Evolutionary conservation across 2,888 invertebrate genomes (phyloP), one percentile per base, ranked within the genome.

Genomic region (Ellobium chinense): DNA sequence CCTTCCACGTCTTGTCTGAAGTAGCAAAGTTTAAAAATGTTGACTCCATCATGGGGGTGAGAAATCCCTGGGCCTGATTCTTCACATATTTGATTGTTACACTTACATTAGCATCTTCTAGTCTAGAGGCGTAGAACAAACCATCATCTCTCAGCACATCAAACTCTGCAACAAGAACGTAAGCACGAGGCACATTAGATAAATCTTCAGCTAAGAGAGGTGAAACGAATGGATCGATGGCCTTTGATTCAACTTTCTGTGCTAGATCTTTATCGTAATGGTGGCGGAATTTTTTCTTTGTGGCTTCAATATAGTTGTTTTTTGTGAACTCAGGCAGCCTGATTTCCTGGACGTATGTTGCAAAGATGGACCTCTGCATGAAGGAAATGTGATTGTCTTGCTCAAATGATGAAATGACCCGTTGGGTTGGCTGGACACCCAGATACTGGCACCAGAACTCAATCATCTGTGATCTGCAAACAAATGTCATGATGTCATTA

Each of bases 101-200:
- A 37, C 36, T 69, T 2, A 78, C 78, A 54, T 69, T 69, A 0
- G 65, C 78, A 1, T 62, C 39, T 4, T 18, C 0, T 18, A 78
- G 34, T 36, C 78, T 56, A 0, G 31, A 69, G 12, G 70, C 78
- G 36, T 72, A 78, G 36, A 72, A 63, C 12, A 72, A 34, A 2
- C 78, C 78, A 58, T 78, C 78, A 54, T 78, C 78, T 14, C 78
- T 18, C 63, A 72, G 18, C 18, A 78, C 65, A 72, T 78, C 78
- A 34, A 36, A 70, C 72, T 78, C 78, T 0, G 63, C 63, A 27
- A 63, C 63, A 7, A 78, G 7, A 24, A 78, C 56, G 66, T 63
- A 78, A 0, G 46, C 37, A 7, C 29, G 78, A 21, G 65, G 56
- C 14, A 69, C 18, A 18, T 46, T 46, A 0, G 70, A 46, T n/a